A percentile compares a stretch with the other conserved stretches of the same genome.
Evolutionary conservation across 1,140 invertebrate species (phyloP).

Genomic region (Bacillus rossius): DNA sequence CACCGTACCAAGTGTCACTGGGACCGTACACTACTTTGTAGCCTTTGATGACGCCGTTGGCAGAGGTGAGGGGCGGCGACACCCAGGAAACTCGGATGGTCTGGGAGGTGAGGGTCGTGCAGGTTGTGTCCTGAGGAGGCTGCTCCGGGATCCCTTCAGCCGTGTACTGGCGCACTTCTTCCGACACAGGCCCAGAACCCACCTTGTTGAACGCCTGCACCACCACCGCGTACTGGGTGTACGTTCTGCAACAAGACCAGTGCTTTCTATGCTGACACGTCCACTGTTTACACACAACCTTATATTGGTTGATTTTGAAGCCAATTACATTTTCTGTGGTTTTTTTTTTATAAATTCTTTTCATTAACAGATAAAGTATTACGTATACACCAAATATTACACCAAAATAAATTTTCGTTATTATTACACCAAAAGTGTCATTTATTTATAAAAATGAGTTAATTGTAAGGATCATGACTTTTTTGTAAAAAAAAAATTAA

Average conservation of each 20-base stretch:
- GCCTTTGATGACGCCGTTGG: constrained; percentile 92
- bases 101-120: constrained; percentile 87
- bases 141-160: constrained; percentile 91
- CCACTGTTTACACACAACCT: too few species aligned
- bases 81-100: constrained; percentile 92
- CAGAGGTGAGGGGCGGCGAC: constrained; percentile 79
- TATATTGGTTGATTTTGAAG: too few species aligned
- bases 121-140: constrained; percentile 85
- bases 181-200: constrained; percentile 84
- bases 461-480: too few species aligned
- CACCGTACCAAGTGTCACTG: constrained; percentile 84
- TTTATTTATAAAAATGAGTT: too few species aligned
- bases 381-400: too few species aligned
- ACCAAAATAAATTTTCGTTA: too few species aligned
- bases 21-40: constrained; percentile 96
- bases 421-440: too few species aligned
- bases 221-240: constrained; percentile 91
- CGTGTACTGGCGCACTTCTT: constrained; percentile 84
- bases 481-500: too few species aligned
- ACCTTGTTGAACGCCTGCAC: constrained; percentile 95
- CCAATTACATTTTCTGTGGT: too few species aligned
- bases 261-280: too few species aligned
- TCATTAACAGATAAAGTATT: too few species aligned
- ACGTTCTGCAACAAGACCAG: constrained; percentile 61
- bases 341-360: too few species aligned